Evolutionary conservation across 2,113 vertebrate genomes (phyloP), one percentile per base, ranked within the genome.

Genomic region (Ondatra zibethicus): DNA sequence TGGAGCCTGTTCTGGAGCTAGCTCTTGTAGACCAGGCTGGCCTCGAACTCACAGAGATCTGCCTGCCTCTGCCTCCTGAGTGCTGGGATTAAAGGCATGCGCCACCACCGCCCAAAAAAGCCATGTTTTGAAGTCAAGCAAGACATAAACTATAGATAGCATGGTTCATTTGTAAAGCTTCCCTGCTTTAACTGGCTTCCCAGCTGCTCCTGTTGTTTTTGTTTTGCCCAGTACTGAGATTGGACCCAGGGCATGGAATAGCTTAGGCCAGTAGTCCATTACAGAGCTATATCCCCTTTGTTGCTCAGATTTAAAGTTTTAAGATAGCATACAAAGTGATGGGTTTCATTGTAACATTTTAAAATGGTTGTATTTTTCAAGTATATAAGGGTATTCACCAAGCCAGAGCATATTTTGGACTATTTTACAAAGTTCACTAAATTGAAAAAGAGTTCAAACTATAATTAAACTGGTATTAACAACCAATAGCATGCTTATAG

Each of bases 291-390:
- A n/a, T n/a, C 33, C 23, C 33, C 42, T 52, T n/a, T 9, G 36
- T 25, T 8, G 31, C 31, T 33, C 31, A 47, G 33, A 25, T 70
- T 52, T 25, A 88, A 87, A 72, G 27, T 39, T 80, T 42, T 52
- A 68, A 87, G 29, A 25, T 23, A 25, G 45, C 85, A 52, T 50
- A 36, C 66, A n/a, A n/a, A 88, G 13, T 72, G 33, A 52, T 52
- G 36, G 47, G 47, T 55, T 72, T 88, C 47, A 72, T 39, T 52
- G 47, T 55, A 68, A n/a, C 47, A 27, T 88, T 72, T 72, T 52
- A n/a, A 72, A 72, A 27, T 52, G 12, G 25, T 36, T 80, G 19
- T 33, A 91, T 96, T 90, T 93, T 93, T 80, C 42, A 92, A 52
- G 25, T 89, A 29, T 58, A 66, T 25, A 58, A 63, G 25, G 42